Percentiles rank a stretch among this genome's conserved stretches.
phyloP scores from a whole-genome alignment of 2,113 vertebrate species.

The Solenodon paradoxus region DNA sequence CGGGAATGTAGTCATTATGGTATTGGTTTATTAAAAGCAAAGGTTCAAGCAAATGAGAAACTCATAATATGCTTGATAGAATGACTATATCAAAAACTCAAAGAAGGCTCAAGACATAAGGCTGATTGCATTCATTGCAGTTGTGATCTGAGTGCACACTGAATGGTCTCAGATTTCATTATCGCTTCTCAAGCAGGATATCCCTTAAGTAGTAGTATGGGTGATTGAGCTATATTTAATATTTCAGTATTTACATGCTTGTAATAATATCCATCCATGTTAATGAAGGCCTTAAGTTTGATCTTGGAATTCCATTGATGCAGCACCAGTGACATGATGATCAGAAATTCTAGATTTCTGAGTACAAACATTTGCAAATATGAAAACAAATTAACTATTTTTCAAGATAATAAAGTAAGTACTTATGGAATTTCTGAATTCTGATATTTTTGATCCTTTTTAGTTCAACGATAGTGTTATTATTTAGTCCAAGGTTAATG shows the following conservation, averaged over 20 bases:
- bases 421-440: not conserved
- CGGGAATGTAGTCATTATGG: not conserved
- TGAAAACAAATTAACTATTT: not conserved
- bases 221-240: not conserved
- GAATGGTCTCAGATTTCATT: not conserved
- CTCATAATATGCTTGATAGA: not conserved
- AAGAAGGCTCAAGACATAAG: not conserved
- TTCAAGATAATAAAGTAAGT: not conserved
- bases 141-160: not conserved
- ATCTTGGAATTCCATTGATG: not conserved
- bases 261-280: not conserved
- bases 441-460: not conserved
- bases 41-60: not conserved
- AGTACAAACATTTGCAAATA: not conserved
- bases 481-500: not conserved
- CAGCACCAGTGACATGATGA: not conserved
- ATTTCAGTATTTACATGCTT: not conserved
- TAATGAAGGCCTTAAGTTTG: not conserved
- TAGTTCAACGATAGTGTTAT: not conserved
- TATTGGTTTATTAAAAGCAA: not conserved
- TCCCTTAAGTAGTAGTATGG: not conserved
- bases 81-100: not conserved
- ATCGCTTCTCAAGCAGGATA: not conserved
- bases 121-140: not conserved
- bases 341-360: not conserved